These are phyloP conservation scores for Gymnothorax javanicus DNA, from an alignment of 2,797 vertebrate species.

Conservation along the genomic window DNA sequence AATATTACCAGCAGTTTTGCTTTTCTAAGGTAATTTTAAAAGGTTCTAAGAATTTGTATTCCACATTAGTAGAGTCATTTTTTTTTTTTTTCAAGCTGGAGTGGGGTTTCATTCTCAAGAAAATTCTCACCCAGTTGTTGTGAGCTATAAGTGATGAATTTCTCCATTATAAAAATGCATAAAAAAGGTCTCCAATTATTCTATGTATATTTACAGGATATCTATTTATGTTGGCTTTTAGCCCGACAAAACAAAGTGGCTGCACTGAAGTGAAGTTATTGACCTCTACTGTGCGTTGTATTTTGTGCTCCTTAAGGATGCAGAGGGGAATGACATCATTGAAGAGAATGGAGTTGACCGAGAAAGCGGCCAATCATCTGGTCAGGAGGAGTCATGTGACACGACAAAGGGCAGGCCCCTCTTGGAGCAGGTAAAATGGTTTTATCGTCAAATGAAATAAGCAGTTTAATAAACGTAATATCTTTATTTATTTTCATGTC, in stretches of 20 bases:
- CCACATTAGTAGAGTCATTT: background rate
- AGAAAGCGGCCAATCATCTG: conserved; percentile 56
- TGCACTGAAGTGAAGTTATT: background rate
- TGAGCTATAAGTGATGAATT: background rate
- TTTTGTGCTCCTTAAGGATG: conserved; percentile 53
- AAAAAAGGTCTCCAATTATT: background rate
- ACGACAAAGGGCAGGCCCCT: conserved; percentile 39
- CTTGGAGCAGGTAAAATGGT: conserved; percentile 51
- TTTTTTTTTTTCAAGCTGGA: background rate
- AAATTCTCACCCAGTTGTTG: background rate
- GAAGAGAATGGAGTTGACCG: conserved; percentile 56
- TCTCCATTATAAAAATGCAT: background rate
- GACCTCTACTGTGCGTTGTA: background rate
- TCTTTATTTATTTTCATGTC: background rate
- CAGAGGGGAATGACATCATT: conserved; percentile 23
- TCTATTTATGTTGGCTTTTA: background rate
- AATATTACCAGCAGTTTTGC: background rate
- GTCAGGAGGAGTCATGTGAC: conserved; percentile 53
- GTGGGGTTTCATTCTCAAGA: background rate
- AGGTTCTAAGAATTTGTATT: background rate
- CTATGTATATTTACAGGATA: background rate
- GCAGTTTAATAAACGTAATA: background rate
- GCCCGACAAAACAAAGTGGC: background rate
- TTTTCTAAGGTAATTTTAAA: background rate
- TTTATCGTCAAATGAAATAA: background rate